Base-by-base conservation (phyloP, 2,113 vertebrate species). In the Phyllostomus discolor region DNA sequence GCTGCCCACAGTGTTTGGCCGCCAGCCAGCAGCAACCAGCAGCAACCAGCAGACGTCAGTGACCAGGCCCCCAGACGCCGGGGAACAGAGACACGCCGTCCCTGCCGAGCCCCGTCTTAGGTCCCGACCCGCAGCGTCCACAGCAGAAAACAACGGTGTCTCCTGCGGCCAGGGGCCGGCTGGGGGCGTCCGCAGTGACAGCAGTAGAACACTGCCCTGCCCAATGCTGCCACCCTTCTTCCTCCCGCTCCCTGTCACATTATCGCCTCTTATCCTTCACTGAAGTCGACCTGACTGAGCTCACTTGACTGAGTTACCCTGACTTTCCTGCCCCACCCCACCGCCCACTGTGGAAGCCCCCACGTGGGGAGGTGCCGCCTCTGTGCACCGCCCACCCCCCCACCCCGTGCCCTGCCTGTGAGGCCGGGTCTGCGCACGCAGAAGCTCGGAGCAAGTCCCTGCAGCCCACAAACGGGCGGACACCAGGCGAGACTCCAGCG, bases 281-380 rank as follows among this genome's bases (percentile, higher is more conserved):
- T 24, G n/a, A n/a, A 22, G 62, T 7, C 66, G 90, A 48, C 72
- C 52, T 14, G 48, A 24, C 52, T 16, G 78, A 12, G 22, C 26
- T 4, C 2, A 8, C 78, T 33, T 5, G 1, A 11, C 80, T 1
- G 38, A 50, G 20, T 14, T 24, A 1, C 0, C 0, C 0, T 17
- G 6, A 1, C 5, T 0, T 20, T 10, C 4, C 0, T 0, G 12
- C 4, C 48, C 5, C n/a, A n/a, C n/a, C 1, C 7, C 20, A 24
- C 24, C 35, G 12, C 8, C 33, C 2, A 0, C 31, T 28, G 9
- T 0, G 4, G 4, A 17, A 48, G 70, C 14, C 54, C 83, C 5
- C 20, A 0, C 9, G 28, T 0, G 22, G 41, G 17, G 2, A 28
- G 1, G 2, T 10, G 48, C 1, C 7, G 17, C 1, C 10, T 62